Evolutionary conservation across 2,797 vertebrate species (phyloP), one percentile per base, ranked within the genome.

Genomic region (Hypotaenidia okinawae): DNA sequence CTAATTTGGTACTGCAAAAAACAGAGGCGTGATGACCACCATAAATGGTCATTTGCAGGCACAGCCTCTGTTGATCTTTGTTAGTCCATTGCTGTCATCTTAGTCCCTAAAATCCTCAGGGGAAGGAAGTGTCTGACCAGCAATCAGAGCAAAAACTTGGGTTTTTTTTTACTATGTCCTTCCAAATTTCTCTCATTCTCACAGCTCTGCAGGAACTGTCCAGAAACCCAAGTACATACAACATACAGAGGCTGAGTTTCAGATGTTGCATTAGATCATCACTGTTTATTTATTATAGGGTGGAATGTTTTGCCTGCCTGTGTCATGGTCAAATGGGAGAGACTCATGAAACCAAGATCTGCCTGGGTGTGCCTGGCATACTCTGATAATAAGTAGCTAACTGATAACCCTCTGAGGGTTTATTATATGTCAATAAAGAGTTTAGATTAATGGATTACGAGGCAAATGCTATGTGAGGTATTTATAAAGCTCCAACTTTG

Each of bases 401-500:
- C 25, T 39, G 64, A 43, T 16, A 62, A 28, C 28, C 32, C 27
- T 4, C 23, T 41, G 41, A 28, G 51, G 28, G 11, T 93, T 96
- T 96, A 96, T 76, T 61, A 37, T 43, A 49, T 7, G 84, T 11
- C 96, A 90, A 73, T 95, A 84, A 92, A 74, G 85, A 51, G 9
- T 22, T 75, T 58, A 49, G 88, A 37, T 96, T 96, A 96, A 96
- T 96, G 89, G 67, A 84, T 96, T 90, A 96, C 95, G 59, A 82
- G 77, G 11, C 2, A 32, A 45, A 24, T 16, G 21, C 21, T 47
- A 3, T 13, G 32, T 33, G 69, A 61, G 75, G 28, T 33, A 86
- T 84, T 94, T 96, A 96, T 96, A 96, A 94, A 82, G 51, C 66
- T 62, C 33, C 55, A 52, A 25, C 17, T 41, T 75, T 58, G 37